Base-by-base conservation (phyloP, 2,113 vertebrate species). In the Sus scrofa region DNA sequence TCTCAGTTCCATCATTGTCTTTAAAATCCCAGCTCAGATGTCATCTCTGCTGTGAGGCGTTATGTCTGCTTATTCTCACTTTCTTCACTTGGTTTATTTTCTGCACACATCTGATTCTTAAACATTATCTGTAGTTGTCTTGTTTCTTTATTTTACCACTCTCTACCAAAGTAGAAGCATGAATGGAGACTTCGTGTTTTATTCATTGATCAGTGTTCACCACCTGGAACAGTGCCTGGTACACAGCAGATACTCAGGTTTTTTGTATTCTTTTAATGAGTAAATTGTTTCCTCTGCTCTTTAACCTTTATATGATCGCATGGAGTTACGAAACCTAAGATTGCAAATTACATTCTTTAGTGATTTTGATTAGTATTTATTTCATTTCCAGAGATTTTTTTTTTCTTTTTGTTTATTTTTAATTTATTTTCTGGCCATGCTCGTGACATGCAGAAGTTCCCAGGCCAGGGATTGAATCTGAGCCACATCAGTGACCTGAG, bases 331-430 rank as follows among this genome's bases (percentile, higher is more conserved):
- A 89, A 83, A 78, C 50, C n/a, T 58, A 54, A 82, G 56, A 73
- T 89, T 91, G 92, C 44, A 91, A 91, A 75, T 54, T 77, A 68
- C 60, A 71, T 67, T 85, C 10, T 94, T 14, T 93, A 22, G 37
- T 73, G 44, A 94, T 94, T 90, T 54, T 79, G 44, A 24, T 78
- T 10, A 37, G 5, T 83, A 74, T 82, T 44, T 65, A 71, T 71
- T 95, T 94, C 22, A 70, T 85, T 95, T 94, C 39, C 78, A 56
- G 44, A 92, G 52, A 85, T 63, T 74, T 87, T 68, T n/a, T n/a
- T n/a, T 87, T 94, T 85, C 85, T 93, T 81, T 79, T 12, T 44
- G 44, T 44, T 44, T 44, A 44, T 44, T 44, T 44, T 44, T 44
- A 44, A 44, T 44, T 44, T 44, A 44, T 44, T 44, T 44, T 44